Evolutionary conservation across 2,797 vertebrate genomes (phyloP), one percentile per base, ranked within the genome.

Genomic region (Sebastes taczanowskii): DNA sequence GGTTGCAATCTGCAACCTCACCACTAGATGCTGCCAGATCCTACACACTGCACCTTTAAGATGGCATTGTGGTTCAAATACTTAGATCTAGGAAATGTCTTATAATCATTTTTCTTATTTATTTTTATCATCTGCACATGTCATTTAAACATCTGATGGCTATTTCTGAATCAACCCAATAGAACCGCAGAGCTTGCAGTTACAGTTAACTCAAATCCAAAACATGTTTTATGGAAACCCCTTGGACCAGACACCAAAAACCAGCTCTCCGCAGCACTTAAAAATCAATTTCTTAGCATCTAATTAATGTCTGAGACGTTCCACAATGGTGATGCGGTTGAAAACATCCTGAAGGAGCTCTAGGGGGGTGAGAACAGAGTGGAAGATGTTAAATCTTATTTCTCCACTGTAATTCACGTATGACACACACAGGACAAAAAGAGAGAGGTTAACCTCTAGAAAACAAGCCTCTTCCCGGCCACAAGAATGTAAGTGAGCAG

Each of bases 401-500:
- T 75, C 34, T 75, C 30, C 55, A 69, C 81, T 80, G 53, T 87
- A 87, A 86, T 83, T 89, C 71, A 82, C n/a, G 14, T 74, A 49
- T 83, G 88, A 84, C 68, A 89, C 79, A 84, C 81, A 77, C 49
- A 74, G 72, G 84, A 86, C 81, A 82, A 81, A 87, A 88, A 86
- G 78, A 84, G 46, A 81, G 75, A 85, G 81, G 85, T 74, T 81
- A 79, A 82, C 88, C 61, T 90, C 83, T 88, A 76, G 55, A 89
- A 89, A 94, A 92, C 85, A 73, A 81, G 78, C 66, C 42, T 81
- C 81, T 42, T 86, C 81, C 52, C 32, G 22, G 61, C 92, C 92
- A 89, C 90, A 91, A 89, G 85, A 88, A 91, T 91, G 81, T 82
- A 23, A 85, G 81, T 22, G 71, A 84, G 76, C 80, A 52, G 86